phyloP scores from a whole-genome alignment of 2,113 vertebrate species.

The Dicrurus megarhynchus region DNA sequence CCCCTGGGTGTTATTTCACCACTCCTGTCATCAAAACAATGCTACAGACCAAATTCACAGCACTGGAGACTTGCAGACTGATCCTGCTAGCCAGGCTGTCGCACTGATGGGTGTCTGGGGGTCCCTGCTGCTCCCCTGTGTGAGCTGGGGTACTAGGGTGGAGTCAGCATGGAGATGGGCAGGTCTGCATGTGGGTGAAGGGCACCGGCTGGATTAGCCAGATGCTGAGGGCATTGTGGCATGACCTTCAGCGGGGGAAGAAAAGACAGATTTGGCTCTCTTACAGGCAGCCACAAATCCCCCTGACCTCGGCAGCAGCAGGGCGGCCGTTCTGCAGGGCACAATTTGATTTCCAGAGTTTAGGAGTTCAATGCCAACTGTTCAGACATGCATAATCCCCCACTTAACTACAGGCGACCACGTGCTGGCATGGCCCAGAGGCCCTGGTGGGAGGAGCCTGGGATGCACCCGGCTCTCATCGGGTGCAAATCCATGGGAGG shows the following conservation, averaged over 20 bases:
- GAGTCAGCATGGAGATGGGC: fast-evolving
- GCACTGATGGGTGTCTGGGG: fast-evolving
- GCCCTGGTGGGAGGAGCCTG: neutral
- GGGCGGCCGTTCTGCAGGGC: neutral
- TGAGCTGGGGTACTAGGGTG: neutral
- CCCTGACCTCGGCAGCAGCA: neutral
- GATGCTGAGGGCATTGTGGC: neutral
- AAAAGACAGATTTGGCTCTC: neutral
- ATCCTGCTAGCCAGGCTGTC: neutral
- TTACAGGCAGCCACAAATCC: neutral
- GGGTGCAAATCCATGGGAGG: neutral
- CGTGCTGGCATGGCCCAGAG: neutral
- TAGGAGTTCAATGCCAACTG: neutral
- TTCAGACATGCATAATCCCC: neutral
- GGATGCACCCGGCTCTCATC: fast-evolving
- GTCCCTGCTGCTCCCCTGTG: neutral
- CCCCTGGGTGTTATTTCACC: slow-evolving; percentile 23
- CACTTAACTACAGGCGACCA: neutral
- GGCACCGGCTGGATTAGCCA: neutral
- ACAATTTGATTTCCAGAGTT: neutral
- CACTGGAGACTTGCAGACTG: neutral
- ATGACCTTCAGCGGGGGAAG: neutral
- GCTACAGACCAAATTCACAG: neutral
- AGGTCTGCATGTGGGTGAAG: neutral
- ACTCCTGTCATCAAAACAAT: slow-evolving; percentile 11